These are phyloP conservation scores for Drosophila maculinotata DNA, from an alignment of 2,888 invertebrate species.

Conservation along the genomic window DNA sequence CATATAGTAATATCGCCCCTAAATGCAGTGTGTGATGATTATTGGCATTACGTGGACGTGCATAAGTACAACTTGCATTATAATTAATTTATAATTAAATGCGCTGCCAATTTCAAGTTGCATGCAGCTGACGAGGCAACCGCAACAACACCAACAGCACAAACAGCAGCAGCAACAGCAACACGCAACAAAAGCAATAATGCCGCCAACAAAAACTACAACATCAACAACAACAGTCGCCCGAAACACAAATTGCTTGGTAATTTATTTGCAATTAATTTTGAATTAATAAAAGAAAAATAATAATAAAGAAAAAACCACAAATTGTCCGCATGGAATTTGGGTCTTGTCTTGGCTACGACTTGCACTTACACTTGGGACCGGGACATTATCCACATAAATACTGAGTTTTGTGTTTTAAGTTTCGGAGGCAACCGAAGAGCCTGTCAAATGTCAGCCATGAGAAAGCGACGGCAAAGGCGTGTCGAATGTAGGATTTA, in stretches of 20 bases:
- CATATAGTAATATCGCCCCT: constrained; percentile 58
- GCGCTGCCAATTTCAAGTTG: constrained; percentile 74
- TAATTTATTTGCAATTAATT: constrained; percentile 80
- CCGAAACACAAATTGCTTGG: constrained; percentile 78
- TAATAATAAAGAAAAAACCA: constrained; percentile 40
- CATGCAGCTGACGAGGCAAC: constrained; percentile 71
- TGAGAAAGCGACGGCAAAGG: constrained; percentile 54
- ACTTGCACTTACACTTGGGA: constrained; percentile 47
- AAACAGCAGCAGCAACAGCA: constrained; percentile 13
- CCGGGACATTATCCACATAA: constrained; percentile 49
- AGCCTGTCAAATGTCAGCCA: constrained; percentile 56
- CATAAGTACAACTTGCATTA: constrained; percentile 74
- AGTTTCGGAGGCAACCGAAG: constrained; percentile 35
- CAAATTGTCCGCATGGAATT: constrained; percentile 68
- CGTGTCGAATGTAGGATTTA: constrained; percentile 38
- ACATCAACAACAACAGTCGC: constrained; percentile 34
- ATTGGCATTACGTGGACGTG: constrained; percentile 75
- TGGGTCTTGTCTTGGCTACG: constrained; percentile 59
- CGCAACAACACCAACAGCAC: constrained; percentile 37
- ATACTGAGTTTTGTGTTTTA: constrained; percentile 37
- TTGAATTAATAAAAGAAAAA: constrained; percentile 74
- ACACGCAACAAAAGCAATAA: constrained; percentile 30
- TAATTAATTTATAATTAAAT: constrained; percentile 79
- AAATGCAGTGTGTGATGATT: constrained; percentile 63
- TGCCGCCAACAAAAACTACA: constrained; percentile 6